phyloP scores from a whole-genome alignment of 2,797 vertebrate genomes.

The Antrozous pallidus region DNA sequence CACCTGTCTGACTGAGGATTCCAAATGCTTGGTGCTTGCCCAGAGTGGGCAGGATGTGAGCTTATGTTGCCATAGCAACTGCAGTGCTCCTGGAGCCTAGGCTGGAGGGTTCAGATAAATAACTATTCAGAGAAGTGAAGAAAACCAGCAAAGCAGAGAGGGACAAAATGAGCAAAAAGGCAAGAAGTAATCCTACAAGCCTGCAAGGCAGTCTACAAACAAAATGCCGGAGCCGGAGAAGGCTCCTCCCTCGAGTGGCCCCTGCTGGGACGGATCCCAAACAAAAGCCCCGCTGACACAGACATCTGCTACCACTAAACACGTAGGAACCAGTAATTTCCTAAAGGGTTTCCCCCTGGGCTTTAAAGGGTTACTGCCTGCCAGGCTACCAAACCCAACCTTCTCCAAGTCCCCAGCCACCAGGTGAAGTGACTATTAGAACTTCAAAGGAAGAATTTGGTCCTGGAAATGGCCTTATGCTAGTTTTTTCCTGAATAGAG shows the following conservation, averaged over 20 bases:
- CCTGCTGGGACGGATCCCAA: not conserved
- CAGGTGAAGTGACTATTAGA: slow-evolving; percentile 58
- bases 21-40: not conserved
- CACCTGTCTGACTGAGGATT: not conserved
- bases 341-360: not conserved
- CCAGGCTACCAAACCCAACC: slow-evolving; percentile 21
- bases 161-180: not conserved
- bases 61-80: slow-evolving; percentile 8
- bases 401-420: slow-evolving; percentile 54
- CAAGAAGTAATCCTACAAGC: not conserved
- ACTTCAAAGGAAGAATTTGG: slow-evolving; percentile 67
- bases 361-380: slow-evolving; percentile 60
- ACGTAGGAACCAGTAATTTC: slow-evolving; percentile 51
- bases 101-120: slow-evolving; percentile 34
- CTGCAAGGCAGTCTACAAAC: not conserved
- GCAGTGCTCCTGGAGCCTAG: not conserved
- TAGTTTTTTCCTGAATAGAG: slow-evolving; percentile 41
- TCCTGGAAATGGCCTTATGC: slow-evolving; percentile 59
- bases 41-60: not conserved
- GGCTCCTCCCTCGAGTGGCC: not conserved
- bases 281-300: slow-evolving; percentile 63
- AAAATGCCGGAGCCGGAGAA: not conserved
- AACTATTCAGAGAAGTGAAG: not conserved
- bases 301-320: slow-evolving; percentile 67
- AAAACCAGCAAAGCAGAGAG: not conserved